Conservation (phyloP, 2,888 invertebrate genomes). For the Microctonus hyperodae region DNA sequence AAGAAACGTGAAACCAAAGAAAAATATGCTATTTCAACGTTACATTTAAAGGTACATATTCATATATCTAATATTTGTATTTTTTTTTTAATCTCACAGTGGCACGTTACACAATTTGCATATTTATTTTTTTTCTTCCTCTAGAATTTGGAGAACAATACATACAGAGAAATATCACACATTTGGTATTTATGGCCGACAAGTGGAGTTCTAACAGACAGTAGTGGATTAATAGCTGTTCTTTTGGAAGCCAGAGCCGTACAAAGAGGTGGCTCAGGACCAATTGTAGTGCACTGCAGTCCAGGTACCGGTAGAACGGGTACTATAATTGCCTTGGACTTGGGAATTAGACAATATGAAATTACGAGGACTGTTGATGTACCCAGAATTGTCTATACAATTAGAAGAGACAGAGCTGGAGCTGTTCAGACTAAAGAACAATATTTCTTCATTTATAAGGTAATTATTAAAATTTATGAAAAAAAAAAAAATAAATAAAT, state of each 20-base stretch:
- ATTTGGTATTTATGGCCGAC: constrained; percentile 96
- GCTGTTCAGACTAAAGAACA: constrained; percentile 91
- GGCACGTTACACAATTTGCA: no score
- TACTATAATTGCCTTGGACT: constrained; percentile 84
- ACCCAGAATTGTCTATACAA: constrained; percentile 82
- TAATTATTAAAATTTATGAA: constrained; percentile 53
- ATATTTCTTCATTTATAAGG: constrained; percentile 92
- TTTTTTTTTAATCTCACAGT: not conserved
- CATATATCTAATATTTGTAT: constrained; percentile 13
- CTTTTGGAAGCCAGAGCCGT: constrained; percentile 79
- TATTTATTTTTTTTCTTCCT: constrained; percentile 42
- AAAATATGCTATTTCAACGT: constrained; percentile 86
- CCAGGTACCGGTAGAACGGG: constrained; percentile 92
- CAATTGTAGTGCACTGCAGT: constrained; percentile 85
- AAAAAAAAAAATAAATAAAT: not conserved
- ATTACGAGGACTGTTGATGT: constrained; percentile 82
- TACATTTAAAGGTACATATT: constrained; percentile 76
- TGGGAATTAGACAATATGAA: constrained; percentile 86
- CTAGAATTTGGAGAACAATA: constrained; percentile 79
- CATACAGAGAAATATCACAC: constrained; percentile 87
- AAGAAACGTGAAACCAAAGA: constrained; percentile 90
- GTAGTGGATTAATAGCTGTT: constrained; percentile 85
- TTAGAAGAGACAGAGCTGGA: constrained; percentile 88
- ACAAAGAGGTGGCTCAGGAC: constrained; percentile 67
- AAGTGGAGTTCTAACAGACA: constrained; percentile 85